Percentiles rank a stretch among this genome's conserved stretches.
Conservation (phyloP, 2,797 vertebrate genomes). For the Melanotaenia nigrans region DNA sequence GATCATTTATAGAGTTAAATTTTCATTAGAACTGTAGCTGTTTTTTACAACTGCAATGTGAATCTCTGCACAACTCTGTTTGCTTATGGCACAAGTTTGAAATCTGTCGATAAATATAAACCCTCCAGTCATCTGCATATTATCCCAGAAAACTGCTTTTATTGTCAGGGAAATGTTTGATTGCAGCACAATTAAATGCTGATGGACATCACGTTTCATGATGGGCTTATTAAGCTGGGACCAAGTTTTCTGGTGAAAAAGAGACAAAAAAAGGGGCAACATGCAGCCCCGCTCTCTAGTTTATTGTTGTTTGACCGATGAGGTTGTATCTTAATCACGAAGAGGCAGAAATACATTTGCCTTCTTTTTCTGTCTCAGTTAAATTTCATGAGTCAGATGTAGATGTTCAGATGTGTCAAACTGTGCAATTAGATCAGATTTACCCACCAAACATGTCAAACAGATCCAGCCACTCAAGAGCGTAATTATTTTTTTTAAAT, state of each 20-base stretch:
- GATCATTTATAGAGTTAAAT: background rate
- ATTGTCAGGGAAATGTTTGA: slow-evolving; percentile 7
- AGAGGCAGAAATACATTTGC: background rate
- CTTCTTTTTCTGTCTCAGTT: background rate
- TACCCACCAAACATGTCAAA: slow-evolving; percentile 15
- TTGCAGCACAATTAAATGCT: background rate
- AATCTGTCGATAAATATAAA: background rate
- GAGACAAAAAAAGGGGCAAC: slow-evolving; percentile 14
- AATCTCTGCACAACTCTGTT: slow-evolving; percentile 22
- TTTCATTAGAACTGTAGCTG: background rate
- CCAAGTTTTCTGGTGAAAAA: slow-evolving; percentile 54
- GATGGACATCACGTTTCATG: background rate
- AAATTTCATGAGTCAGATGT: background rate
- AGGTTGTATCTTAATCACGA: background rate
- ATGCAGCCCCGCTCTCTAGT: slow-evolving; percentile 15
- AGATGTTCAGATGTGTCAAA: slow-evolving; percentile 30
- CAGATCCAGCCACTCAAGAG: slow-evolving; percentile 4
- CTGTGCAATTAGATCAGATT: slow-evolving; percentile 5
- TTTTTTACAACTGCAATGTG: slow-evolving; percentile 2
- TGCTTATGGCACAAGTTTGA: slow-evolving; percentile 7
- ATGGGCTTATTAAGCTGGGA: slow-evolving; percentile 55
- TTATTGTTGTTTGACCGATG: slow-evolving; percentile 23
- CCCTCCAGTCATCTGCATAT: background rate
- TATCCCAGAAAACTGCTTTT: slow-evolving; percentile 11
- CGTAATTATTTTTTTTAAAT: slow-evolving; percentile 14